Evolutionary conservation across 2,113 vertebrate species (phyloP), one percentile per base, ranked within the genome.

Genomic region (Climacteris rufus): DNA sequence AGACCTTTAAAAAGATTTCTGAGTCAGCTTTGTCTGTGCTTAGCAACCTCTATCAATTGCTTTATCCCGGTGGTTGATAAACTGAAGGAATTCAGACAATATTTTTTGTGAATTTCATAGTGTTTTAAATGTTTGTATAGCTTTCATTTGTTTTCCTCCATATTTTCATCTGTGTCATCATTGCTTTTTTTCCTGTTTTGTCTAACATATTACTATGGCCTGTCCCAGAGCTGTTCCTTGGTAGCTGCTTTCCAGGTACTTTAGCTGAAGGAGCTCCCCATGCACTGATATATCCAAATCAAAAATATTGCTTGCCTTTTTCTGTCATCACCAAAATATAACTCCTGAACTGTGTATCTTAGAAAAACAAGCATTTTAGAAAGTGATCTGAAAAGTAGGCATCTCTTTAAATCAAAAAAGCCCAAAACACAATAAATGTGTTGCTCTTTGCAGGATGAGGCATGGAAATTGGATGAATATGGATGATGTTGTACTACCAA

Each of bases 1-100:
- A 96, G 72, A 81, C 45, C 35, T 71, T 78, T 70, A 52, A 68
- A 80, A 77, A 88, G 52, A 81, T 93, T 90, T 96, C 88, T 75
- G 56, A 86, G 65, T 87, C 87, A 86, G 59, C 57, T 87, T 42
- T 85, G 28, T 74, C 52, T 86, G 44, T 77, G 52, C 78, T 87
- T 90, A 83, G 45, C 66, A 90, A 35, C 74, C 37, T 72, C 15
- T 30, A 31, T 92, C 52, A 75, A 14, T 35, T 59, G 11, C 59
- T 77, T 82, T 83, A 44, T 83, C 31, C 60, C 57, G 15, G 8
- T 61, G 19, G 47, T 60, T 78, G 53, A 65, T 75, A 88, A 85
- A 69, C 60, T 49, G 52, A 50, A 71, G 53, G 60, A 81, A 75
- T 60, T 60, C 40, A 70, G 85, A 18, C 24, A 66, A 11, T 59